Percentiles rank a stretch among this genome's conserved stretches.
Evolutionary conservation across 2,113 vertebrate species (phyloP).

Genomic region (Oplegnathus fasciatus): DNA sequence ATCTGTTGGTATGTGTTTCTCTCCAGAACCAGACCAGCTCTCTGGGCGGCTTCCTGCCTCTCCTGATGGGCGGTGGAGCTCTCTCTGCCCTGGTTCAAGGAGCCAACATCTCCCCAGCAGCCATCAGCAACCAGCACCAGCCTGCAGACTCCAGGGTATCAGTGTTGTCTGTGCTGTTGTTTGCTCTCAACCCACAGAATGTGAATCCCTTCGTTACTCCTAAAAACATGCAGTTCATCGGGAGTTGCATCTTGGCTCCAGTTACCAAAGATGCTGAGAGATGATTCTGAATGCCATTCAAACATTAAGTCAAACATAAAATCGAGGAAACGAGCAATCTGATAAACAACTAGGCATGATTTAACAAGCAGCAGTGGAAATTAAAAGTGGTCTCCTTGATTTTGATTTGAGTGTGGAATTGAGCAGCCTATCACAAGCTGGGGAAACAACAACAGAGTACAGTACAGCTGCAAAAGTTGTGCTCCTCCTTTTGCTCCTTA

Average conservation of each 20-base stretch:
- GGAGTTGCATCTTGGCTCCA: background rate
- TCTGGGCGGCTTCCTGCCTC: slow-evolving; percentile 79
- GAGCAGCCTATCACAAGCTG: too few species aligned
- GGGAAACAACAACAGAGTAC: too few species aligned
- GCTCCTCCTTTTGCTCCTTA: background rate
- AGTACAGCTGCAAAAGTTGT: too few species aligned
- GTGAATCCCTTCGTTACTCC: background rate
- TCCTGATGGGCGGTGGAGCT: slow-evolving; percentile 80
- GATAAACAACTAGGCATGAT: too few species aligned
- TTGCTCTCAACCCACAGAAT: background rate
- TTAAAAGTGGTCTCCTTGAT: too few species aligned
- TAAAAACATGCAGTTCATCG: background rate
- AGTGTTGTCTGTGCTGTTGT: background rate
- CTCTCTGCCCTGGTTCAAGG: slow-evolving; percentile 66
- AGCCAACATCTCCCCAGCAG: slow-evolving; percentile 10
- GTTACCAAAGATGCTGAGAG: too few species aligned
- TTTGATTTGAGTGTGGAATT: too few species aligned
- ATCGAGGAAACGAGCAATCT: too few species aligned
- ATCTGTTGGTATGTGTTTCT: background rate
- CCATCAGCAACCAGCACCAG: background rate
- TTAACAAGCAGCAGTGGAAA: too few species aligned
- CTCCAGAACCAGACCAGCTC: slow-evolving; percentile 80
- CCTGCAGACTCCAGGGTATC: slow-evolving; percentile 47
- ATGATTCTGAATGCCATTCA: too few species aligned
- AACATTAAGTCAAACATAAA: too few species aligned